phyloP scores from a whole-genome alignment of 2,113 vertebrate genomes.

The Vulpes ferrilata region DNA sequence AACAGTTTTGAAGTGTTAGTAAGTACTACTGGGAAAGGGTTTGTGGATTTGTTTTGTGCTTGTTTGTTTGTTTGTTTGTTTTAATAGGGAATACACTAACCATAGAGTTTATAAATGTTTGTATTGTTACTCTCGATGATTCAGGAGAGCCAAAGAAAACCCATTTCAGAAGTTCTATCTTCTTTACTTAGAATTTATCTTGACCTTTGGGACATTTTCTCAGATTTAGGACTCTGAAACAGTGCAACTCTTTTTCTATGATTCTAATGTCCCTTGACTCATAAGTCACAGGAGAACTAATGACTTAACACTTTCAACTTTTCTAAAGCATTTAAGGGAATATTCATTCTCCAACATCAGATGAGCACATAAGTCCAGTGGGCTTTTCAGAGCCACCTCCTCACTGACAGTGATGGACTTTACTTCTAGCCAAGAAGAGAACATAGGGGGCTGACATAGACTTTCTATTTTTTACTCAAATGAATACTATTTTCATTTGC shows the following conservation, averaged over 20 bases:
- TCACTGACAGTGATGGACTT: background rate
- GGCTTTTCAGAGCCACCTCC: background rate
- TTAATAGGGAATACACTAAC: background rate
- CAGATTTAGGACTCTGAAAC: background rate
- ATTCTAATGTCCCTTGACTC: slow-evolving; percentile 44
- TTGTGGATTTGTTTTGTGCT: background rate
- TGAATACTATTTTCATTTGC: slow-evolving; percentile 74
- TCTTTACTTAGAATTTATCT: background rate
- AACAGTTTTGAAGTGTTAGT: background rate
- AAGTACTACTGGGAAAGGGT: background rate
- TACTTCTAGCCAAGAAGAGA: background rate
- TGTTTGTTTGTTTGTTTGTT: slow-evolving; percentile 7
- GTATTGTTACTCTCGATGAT: background rate
- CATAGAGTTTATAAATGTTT: background rate
- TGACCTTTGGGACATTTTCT: background rate
- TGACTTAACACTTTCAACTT: slow-evolving; percentile 24
- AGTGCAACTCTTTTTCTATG: background rate
- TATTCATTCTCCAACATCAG: background rate
- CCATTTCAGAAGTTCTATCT: background rate
- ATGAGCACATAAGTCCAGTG: background rate
- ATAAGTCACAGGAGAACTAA: slow-evolving; percentile 17
- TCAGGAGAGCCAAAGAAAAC: background rate
- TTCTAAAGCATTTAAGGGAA: background rate
- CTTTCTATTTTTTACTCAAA: slow-evolving; percentile 73
- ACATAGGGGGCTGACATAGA: background rate